Conservation (phyloP, 1,140 invertebrate genomes). For the Sitophilus oryzae region DNA sequence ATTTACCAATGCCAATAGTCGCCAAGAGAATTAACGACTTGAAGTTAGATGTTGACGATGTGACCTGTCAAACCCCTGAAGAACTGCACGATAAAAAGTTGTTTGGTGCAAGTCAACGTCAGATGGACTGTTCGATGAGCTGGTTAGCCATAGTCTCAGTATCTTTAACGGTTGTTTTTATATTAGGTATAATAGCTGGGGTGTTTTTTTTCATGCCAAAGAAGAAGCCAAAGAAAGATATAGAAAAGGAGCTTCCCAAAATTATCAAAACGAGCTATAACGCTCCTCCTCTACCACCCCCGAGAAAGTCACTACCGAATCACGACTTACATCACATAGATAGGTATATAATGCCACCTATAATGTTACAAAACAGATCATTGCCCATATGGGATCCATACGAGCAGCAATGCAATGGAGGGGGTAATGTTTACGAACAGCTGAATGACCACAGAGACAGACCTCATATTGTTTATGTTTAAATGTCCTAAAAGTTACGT, state of each 20-base stretch:
- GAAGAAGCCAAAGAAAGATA: slow-evolving; percentile 43
- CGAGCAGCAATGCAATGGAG: slow-evolving; percentile 47
- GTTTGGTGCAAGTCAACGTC: slow-evolving; percentile 51
- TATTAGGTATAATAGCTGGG: slow-evolving; percentile 50
- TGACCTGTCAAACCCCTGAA: slow-evolving; percentile 52
- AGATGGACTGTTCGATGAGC: slow-evolving; percentile 54
- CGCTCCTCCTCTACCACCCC: slow-evolving; percentile 19
- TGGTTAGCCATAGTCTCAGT: slow-evolving; percentile 54
- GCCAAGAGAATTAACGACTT: slow-evolving; percentile 25
- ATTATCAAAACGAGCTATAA: slow-evolving; percentile 20
- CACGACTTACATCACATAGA: slow-evolving; percentile 45
- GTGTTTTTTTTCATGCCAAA: slow-evolving; percentile 53
- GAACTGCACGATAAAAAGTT: slow-evolving; percentile 47
- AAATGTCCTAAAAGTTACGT: too few relatives aligned
- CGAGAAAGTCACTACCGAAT: slow-evolving; percentile 21
- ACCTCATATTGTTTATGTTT: slow-evolving; percentile 60
- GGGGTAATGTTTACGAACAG: slow-evolving; percentile 53
- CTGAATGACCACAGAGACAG: slow-evolving; percentile 54
- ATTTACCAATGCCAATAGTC: slow-evolving; percentile 18
- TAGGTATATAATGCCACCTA: slow-evolving; percentile 52
- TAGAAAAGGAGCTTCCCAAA: slow-evolving; percentile 12
- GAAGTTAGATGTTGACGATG: slow-evolving; percentile 44
- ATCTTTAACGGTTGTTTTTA: slow-evolving; percentile 50
- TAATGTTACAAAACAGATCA: slow-evolving; percentile 49
- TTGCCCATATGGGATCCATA: slow-evolving; percentile 55